phyloP scores from a whole-genome alignment of 2,888 invertebrate species.

The Hesperia comma region DNA sequence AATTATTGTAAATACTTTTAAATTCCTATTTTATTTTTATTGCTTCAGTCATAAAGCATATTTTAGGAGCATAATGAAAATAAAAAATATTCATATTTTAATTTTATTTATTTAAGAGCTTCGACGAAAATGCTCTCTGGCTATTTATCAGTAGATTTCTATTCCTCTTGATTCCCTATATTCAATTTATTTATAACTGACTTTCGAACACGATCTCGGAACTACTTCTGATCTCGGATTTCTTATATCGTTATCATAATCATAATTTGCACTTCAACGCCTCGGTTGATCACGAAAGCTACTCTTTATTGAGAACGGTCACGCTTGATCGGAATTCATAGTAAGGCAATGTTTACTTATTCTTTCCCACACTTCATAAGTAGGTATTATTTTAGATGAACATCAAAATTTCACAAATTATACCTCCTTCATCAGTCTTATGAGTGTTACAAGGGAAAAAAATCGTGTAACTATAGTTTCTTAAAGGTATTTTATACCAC shows the following conservation, averaged over 20 bases:
- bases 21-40: no score
- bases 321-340: slow-evolving; percentile 14
- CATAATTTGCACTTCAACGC: slow-evolving; percentile 33
- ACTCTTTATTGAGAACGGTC: slow-evolving; percentile 18
- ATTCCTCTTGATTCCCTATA: slow-evolving; percentile 18
- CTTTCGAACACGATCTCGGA: slow-evolving; percentile 25
- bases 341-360: background rate
- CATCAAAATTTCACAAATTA: background rate
- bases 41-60: no score
- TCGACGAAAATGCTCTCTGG: slow-evolving; percentile 3
- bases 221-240: slow-evolving; percentile 29
- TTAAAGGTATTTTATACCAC: background rate
- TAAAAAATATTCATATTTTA: no score
- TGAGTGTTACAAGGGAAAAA: no score
- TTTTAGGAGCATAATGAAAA: no score
- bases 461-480: no score
- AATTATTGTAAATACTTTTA: no score
- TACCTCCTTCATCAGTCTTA: no score
- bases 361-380: background rate
- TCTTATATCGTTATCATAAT: slow-evolving; percentile 34
- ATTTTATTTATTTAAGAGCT: no score
- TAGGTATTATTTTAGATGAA: background rate
- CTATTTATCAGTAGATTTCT: slow-evolving; percentile 15
- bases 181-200: slow-evolving; percentile 18
- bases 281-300: slow-evolving; percentile 28